Conservation (phyloP, 2,113 vertebrate genomes). For the Cottus gobio region DNA sequence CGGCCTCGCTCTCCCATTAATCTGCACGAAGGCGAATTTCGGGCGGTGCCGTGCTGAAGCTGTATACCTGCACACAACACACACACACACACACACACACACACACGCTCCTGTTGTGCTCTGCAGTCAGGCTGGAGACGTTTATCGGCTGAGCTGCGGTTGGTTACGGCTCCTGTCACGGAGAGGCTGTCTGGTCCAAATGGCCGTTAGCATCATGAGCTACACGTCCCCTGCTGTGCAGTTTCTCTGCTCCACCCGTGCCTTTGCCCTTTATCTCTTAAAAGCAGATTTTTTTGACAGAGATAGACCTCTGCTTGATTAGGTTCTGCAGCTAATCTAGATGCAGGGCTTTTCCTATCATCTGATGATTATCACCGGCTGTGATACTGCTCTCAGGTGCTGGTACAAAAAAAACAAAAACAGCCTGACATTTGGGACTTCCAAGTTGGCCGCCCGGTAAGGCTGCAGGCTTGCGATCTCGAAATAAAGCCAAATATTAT, state of each 20-base stretch:
- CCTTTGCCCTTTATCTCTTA: constrained; percentile 19
- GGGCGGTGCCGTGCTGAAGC: constrained; percentile 11
- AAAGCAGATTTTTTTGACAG: background rate
- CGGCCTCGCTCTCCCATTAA: constrained; percentile 16
- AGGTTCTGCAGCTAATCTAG: constrained; percentile 2
- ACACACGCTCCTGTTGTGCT: background rate
- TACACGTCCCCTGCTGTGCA: background rate
- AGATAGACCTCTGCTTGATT: constrained; percentile 13
- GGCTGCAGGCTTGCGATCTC: background rate
- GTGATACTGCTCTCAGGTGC: constrained; percentile 15
- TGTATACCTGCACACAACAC: background rate
- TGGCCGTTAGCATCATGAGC: background rate
- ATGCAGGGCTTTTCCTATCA: background rate
- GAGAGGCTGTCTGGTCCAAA: background rate
- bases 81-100: background rate
- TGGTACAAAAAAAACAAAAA: background rate
- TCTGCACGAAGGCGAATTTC: constrained; percentile 33
- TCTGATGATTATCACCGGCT: constrained; percentile 1
- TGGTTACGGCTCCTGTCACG: background rate
- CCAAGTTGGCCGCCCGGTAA: constrained; percentile 5
- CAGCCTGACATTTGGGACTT: constrained; percentile 30
- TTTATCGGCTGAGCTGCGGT: background rate
- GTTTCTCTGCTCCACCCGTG: background rate
- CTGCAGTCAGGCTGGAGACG: constrained; percentile 14
- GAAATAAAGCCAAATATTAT: background rate